Conservation (phyloP, 2,113 vertebrate genomes). For the Lagopus muta region DNA sequence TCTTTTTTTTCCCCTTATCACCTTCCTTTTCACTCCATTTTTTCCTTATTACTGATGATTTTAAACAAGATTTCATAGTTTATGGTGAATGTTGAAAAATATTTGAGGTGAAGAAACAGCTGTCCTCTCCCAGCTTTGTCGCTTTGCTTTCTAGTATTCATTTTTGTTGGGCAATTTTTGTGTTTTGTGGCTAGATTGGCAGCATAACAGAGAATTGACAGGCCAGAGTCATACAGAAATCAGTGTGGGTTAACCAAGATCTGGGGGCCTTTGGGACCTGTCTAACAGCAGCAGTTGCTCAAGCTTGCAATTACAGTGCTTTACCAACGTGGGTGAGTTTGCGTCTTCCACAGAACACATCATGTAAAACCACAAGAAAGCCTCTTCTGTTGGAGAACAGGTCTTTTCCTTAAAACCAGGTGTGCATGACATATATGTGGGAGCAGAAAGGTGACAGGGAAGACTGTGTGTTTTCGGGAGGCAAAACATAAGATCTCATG, state of each 20-base stretch:
- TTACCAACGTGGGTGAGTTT: not conserved
- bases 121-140: not conserved
- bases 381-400: not conserved
- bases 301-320: not conserved
- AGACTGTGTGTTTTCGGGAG: not conserved
- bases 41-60: not conserved
- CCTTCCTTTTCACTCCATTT: not conserved
- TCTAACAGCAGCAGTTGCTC: not conserved
- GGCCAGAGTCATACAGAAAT: not conserved
- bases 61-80: not conserved
- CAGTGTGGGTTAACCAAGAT: not conserved
- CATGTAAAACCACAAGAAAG: not conserved
- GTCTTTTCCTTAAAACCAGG: not conserved
- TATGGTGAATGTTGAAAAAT: not conserved
- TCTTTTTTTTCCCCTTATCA: no score
- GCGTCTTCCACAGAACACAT: not conserved
- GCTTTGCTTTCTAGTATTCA: not conserved
- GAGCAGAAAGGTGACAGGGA: not conserved
- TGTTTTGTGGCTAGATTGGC: not conserved
- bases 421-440: not conserved
- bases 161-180: not conserved
- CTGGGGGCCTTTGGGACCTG: not conserved
- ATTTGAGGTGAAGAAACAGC: not conserved
- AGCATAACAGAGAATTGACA: not conserved
- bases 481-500: not conserved